Conservation (phyloP, 2,888 invertebrate species). For the Sturmia bella region DNA sequence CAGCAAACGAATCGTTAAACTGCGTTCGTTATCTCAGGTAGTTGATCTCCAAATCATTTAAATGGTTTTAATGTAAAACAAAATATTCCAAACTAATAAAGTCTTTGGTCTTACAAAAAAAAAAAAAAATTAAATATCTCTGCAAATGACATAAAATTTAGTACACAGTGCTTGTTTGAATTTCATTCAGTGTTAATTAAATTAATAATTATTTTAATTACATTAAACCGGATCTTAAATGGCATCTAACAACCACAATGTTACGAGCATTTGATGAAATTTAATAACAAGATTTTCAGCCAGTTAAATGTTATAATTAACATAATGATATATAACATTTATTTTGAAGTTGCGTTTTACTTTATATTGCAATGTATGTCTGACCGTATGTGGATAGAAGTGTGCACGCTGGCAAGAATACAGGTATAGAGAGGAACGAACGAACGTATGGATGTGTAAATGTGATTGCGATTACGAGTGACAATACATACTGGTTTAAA, state of each 20-base stretch:
- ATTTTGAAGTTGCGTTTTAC: slow-evolving; percentile 13
- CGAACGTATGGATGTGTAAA: slow-evolving; percentile 29
- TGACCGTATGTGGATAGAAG: slow-evolving; percentile 26
- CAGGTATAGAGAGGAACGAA: too few species aligned
- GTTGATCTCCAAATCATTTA: slow-evolving; percentile 24
- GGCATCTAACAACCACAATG: slow-evolving; percentile 56
- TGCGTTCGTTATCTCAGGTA: slow-evolving; percentile 36
- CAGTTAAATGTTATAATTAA: slow-evolving; percentile 68
- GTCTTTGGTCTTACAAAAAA: too few species aligned
- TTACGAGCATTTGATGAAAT: slow-evolving; percentile 60
- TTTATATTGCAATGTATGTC: too few species aligned
- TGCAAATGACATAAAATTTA: too few species aligned
- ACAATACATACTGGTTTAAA: slow-evolving; percentile 24
- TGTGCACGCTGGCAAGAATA: slow-evolving; percentile 25
- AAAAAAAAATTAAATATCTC: too few species aligned
- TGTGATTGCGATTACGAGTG: slow-evolving; percentile 14
- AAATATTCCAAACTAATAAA: too few species aligned
- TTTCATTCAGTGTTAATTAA: slow-evolving; percentile 62
- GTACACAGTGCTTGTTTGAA: slow-evolving; percentile 9
- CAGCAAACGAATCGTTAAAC: slow-evolving; percentile 10
- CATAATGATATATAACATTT: slow-evolving; percentile 68
- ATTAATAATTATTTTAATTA: slow-evolving; percentile 70
- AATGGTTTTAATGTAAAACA: not conserved
- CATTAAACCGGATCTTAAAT: slow-evolving; percentile 66
- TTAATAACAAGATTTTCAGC: slow-evolving; percentile 69